Base-by-base conservation (phyloP, 2,113 vertebrate species). In the Boulengeromyrus knoepffleri region DNA sequence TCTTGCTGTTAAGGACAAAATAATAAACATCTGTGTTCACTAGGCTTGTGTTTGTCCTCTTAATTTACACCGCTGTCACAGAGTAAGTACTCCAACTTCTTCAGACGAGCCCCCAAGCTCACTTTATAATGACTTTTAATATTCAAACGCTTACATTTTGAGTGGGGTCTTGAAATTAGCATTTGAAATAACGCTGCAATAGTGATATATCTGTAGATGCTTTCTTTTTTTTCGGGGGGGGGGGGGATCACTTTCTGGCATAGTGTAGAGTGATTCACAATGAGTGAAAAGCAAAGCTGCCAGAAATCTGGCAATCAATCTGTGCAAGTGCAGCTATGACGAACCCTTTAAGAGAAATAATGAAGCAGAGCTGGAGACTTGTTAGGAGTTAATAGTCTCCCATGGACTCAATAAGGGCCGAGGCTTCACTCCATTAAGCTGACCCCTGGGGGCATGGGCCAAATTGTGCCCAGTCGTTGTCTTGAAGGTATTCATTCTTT, bases 391-490 rank as follows among this genome's bases (percentile, higher is more conserved):
- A 98, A 99, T 99, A 98, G 98, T 98, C 97, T 97, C 96, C 96
- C 95, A 96, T 97, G 96, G 97, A 97, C 97, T 99, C 97, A 98
- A 99, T 98, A 97, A 97, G 97, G 96, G 96, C 96, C 95, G 95
- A 96, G 97, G 96, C 97, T 96, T 95, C 97, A 99, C 98, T 99
- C 98, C 97, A 99, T 99, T 99, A 99, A 99, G 96, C 97, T 99
- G 98, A 99, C 98, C 98, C 97, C 97, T 91, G 94, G 95, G 97
- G 96, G 96, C 97, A 97, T 96, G 96, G 97, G 96, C 97, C 97
- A 97, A 96, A 97, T 96, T 97, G 96, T 96, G 96, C 97, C 96
- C 96, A 97, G 95, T 96, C 93, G 96, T 97, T 97, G 97, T 97
- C 96, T 97, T 95, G 95, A 96, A 96, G 96, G 97, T 97, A 99